Conservation (phyloP, 2,797 vertebrate species). For the Lepilemur ruficaudatus region DNA sequence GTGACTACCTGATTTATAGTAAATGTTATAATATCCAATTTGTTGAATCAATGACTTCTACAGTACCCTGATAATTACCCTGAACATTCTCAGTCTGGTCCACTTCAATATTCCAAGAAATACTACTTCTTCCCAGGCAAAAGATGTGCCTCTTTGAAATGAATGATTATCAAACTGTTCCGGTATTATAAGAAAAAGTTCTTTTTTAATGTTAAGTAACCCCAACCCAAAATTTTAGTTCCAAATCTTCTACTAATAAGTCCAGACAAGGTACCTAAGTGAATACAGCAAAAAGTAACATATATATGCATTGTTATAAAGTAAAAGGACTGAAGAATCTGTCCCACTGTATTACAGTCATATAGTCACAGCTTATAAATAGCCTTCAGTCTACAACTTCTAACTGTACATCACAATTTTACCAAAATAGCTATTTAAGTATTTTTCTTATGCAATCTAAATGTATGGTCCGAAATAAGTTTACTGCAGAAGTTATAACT, state of each 20-base stretch:
- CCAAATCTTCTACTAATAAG: background rate
- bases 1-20: background rate
- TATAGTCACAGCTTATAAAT: background rate
- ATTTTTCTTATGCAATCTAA: constrained; percentile 20
- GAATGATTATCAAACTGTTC: background rate
- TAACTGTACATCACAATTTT: background rate
- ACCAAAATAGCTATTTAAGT: background rate
- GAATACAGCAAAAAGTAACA: background rate
- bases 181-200: background rate
- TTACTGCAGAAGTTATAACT: background rate
- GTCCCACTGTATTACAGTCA: background rate
- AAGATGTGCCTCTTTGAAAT: background rate
- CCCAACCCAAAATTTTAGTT: background rate
- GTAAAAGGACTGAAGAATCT: background rate
- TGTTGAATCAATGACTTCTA: background rate
- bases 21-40: background rate
- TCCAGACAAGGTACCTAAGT: background rate
- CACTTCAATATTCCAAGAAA: background rate
- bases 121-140: background rate
- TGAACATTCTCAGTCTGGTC: background rate
- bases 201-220: background rate
- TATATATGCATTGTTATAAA: background rate
- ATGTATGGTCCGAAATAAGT: background rate
- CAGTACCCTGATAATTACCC: background rate
- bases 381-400: background rate